Evolutionary conservation across 1,140 invertebrate genomes (phyloP).

Genomic region (Potamilus streckersoni): DNA sequence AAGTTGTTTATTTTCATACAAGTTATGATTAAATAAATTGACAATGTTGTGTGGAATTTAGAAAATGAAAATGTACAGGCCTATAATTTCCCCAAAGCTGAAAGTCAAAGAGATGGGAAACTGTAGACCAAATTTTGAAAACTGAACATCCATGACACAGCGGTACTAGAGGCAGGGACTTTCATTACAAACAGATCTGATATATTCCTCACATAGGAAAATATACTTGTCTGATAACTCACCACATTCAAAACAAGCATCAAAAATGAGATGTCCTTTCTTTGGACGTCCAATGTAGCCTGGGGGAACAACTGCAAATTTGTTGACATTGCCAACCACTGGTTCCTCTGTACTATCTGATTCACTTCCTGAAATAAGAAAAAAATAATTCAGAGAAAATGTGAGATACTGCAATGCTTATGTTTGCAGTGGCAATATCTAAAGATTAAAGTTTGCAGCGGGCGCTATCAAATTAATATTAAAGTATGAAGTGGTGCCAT

Average conservation of each 20-base stretch:
- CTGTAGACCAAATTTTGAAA: no score
- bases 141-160: no score
- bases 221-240: constrained; percentile 33
- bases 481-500: not conserved
- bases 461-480: not conserved
- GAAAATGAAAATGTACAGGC: no score
- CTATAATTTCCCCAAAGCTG: no score
- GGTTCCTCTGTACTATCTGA: constrained; percentile 92
- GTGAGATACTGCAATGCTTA: not conserved
- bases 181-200: no score
- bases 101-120: no score
- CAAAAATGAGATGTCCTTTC: constrained; percentile 94
- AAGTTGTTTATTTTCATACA: no score
- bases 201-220: no score
- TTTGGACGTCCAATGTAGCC: constrained; percentile 95
- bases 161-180: no score
- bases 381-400: not conserved
- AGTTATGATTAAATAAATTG: no score
- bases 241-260: constrained; percentile 95
- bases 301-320: constrained; percentile 80
- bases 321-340: constrained; percentile 92
- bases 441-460: not conserved
- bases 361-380: constrained; percentile 82
- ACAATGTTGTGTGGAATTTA: no score
- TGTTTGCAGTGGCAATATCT: not conserved